A percentile compares a stretch with the other conserved stretches of the same genome.
phyloP scores from a whole-genome alignment of 2,113 vertebrate species.

The Nettapus auritus region DNA sequence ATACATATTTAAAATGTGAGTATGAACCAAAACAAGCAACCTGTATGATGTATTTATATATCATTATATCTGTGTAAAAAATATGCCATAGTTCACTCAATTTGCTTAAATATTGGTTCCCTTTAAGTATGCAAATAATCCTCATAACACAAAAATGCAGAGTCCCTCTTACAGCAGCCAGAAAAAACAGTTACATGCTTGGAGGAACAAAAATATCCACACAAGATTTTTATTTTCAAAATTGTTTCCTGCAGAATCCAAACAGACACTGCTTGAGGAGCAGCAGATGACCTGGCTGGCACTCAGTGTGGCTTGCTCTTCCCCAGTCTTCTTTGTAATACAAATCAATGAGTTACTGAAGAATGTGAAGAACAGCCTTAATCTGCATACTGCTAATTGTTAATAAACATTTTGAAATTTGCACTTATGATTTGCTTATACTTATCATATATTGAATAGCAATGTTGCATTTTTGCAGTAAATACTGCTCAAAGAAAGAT shows the following conservation, averaged over 20 bases:
- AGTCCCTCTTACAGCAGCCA: not conserved
- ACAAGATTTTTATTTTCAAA: not conserved
- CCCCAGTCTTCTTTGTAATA: not conserved
- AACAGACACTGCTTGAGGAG: not conserved
- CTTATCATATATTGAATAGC: not conserved
- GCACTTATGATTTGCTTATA: not conserved
- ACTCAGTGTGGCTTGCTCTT: not conserved
- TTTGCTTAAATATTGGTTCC: not conserved
- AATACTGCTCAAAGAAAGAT: not conserved
- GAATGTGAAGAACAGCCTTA: not conserved
- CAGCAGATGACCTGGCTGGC: not conserved
- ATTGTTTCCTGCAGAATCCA: not conserved
- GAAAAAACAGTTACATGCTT: not conserved
- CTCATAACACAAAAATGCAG: not conserved
- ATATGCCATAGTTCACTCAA: not conserved
- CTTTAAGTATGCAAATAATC: not conserved
- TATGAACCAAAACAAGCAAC: not conserved
- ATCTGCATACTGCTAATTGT: not conserved
- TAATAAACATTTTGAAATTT: not conserved
- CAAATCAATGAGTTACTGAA: not conserved
- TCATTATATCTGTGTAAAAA: not conserved
- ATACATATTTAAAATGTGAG: not conserved
- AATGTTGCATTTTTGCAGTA: not conserved
- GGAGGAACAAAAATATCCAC: not conserved
- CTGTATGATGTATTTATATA: not conserved